Evolutionary conservation across 2,113 vertebrate genomes (phyloP).

Genomic region (Podarcis cretensis): DNA sequence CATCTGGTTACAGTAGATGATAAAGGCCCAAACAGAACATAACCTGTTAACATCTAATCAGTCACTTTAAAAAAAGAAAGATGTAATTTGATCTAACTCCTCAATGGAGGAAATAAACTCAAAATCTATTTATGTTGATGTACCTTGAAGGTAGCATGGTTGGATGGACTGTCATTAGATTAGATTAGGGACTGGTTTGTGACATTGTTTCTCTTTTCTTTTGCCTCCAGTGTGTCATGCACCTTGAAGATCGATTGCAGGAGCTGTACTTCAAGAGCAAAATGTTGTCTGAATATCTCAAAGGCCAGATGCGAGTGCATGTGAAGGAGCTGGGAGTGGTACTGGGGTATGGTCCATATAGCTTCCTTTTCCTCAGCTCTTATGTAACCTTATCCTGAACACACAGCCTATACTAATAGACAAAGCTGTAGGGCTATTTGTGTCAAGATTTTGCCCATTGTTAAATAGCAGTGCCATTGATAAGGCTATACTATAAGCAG

Average conservation of each 20-base stretch:
- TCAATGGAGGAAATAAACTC: background rate
- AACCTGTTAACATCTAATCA: background rate
- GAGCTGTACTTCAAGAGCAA: slow-evolving; percentile 98
- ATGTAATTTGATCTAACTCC: background rate
- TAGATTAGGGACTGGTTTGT: background rate
- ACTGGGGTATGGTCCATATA: slow-evolving; percentile 85
- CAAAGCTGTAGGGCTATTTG: background rate
- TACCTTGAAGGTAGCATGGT: fast-evolving
- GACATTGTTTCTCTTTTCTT: slow-evolving; percentile 36
- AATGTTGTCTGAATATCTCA: slow-evolving; percentile 97
- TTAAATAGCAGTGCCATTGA: background rate
- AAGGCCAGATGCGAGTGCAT: slow-evolving; percentile 96
- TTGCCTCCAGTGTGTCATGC: slow-evolving; percentile 92
- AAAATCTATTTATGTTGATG: slow-evolving; percentile 2
- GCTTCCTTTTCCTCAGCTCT: background rate
- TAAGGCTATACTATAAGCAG: background rate
- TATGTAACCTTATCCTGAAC: background rate
- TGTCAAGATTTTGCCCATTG: background rate
- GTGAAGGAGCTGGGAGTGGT: slow-evolving; percentile 96
- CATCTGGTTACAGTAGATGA: background rate
- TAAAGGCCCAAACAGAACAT: background rate
- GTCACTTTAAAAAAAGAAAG: background rate
- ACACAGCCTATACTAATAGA: background rate
- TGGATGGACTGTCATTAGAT: background rate
- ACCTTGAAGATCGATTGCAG: slow-evolving; percentile 96